A percentile compares a stretch with the other conserved stretches of the same genome.
phyloP scores from a whole-genome alignment of 64 coral and sea anemone species.

The Exaiptasia diaphana region DNA sequence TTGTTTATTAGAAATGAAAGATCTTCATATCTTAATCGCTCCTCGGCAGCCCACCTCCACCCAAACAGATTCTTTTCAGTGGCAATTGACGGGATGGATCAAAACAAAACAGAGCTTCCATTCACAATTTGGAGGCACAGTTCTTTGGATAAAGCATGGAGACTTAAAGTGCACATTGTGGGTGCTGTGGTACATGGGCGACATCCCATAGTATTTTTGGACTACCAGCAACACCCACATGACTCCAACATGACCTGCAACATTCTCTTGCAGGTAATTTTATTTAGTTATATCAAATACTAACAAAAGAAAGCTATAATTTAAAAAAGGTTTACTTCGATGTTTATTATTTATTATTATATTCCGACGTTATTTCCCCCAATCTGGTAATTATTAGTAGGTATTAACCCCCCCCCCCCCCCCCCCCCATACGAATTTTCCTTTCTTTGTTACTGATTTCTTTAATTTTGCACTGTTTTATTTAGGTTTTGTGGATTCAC shows the following conservation, averaged over 20 bases:
- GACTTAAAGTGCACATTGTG: conserved; percentile 30
- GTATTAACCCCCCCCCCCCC: no score
- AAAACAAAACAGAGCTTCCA: conserved; percentile 39
- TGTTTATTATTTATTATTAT: no score
- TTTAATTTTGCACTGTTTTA: not conserved
- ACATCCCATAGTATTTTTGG: conserved; percentile 32
- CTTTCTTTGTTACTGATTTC: no score
- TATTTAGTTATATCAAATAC: no score
- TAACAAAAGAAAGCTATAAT: no score
- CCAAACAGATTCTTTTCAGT: conserved; percentile 30
- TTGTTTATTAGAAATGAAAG: conserved; percentile 9
- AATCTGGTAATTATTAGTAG: no score
- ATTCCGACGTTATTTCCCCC: no score
- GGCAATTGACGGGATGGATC: conserved; percentile 54
- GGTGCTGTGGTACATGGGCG: conserved; percentile 31
- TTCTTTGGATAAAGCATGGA: not conserved
- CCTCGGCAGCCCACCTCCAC: not conserved
- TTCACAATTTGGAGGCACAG: not conserved
- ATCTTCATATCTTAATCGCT: not conserved
- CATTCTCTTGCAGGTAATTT: not conserved
- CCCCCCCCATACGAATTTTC: no score
- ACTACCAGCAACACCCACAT: conserved; percentile 34
- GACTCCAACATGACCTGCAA: not conserved
- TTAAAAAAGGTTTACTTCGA: no score
- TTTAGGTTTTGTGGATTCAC: conserved; percentile 41